phyloP scores from a whole-genome alignment of 2,888 invertebrate genomes.

The Ommatoiulus sabulosus region DNA sequence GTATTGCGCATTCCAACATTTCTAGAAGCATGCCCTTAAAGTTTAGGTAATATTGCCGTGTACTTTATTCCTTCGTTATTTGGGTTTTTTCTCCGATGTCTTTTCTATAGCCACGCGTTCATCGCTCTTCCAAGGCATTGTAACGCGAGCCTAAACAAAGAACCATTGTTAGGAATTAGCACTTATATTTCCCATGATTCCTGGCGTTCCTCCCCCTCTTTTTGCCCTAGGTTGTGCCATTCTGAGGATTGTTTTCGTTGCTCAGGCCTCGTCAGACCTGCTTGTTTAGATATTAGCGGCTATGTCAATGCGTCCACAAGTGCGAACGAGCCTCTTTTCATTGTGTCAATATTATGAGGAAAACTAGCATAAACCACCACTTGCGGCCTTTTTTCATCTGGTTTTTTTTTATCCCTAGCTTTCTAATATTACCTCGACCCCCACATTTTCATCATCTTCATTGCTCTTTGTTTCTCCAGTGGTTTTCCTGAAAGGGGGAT shows the following conservation, averaged over 20 bases:
- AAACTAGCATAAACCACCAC: background rate
- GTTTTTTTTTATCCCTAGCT: background rate
- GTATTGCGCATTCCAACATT: no score
- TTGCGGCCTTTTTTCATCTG: background rate
- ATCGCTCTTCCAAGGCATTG: background rate
- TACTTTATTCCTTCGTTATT: no score
- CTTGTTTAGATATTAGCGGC: conserved; percentile 7
- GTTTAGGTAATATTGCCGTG: no score
- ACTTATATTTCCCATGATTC: background rate
- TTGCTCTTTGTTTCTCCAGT: conserved; percentile 31
- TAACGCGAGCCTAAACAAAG: background rate
- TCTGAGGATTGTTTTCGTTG: background rate
- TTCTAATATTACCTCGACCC: no score
- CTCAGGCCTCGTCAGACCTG: background rate
- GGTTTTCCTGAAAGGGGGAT: conserved; percentile 35
- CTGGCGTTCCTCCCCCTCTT: no score
- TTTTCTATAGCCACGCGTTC: no score
- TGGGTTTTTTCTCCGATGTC: no score
- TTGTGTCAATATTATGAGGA: conserved; percentile 32
- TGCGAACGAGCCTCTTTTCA: conserved; percentile 31
- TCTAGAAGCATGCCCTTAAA: no score
- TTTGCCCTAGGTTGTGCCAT: background rate
- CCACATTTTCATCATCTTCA: conserved; percentile 43
- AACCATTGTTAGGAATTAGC: conserved; percentile 5
- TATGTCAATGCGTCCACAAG: conserved; percentile 2